A percentile compares a stretch with the other conserved stretches of the same genome.
phyloP scores from a whole-genome alignment of 2,797 vertebrate species.

The Malurus leucopterus region DNA sequence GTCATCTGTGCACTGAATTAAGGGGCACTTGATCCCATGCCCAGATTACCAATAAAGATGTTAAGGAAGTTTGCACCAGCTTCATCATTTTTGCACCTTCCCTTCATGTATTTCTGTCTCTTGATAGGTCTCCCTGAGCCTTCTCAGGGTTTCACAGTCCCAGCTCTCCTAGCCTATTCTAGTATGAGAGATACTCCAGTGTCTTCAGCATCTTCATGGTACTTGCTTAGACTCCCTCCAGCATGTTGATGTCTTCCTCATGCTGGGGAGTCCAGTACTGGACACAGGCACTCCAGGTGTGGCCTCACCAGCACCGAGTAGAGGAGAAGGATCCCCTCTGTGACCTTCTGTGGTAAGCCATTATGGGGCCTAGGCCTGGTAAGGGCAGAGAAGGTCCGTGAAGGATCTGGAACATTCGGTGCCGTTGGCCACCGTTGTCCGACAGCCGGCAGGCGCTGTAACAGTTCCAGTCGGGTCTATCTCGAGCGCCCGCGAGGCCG shows the following conservation, averaged over 20 bases:
- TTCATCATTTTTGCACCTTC: background rate
- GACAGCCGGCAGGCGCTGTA: too few species aligned
- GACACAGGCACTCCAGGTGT: background rate
- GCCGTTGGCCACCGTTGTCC: too few species aligned
- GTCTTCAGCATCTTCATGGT: background rate
- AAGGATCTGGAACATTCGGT: too few species aligned
- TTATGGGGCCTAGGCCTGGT: too few species aligned
- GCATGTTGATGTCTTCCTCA: background rate
- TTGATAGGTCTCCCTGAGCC: background rate
- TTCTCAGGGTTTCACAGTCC: background rate
- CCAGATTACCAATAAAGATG: background rate
- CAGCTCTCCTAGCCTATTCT: background rate
- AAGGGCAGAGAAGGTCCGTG: too few species aligned
- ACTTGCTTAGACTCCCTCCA: too few species aligned
- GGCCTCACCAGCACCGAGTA: background rate
- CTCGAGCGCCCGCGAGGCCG: too few species aligned
- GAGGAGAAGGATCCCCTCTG: background rate
- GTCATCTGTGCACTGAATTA: background rate
- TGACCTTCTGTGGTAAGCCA: background rate
- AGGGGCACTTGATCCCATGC: accelerated
- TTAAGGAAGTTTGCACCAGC: background rate
- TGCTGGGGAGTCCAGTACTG: background rate
- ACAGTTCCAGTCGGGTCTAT: too few species aligned
- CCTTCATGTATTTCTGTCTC: background rate
- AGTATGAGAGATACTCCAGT: background rate